Evolutionary conservation across 2,113 vertebrate species (phyloP), one percentile per base, ranked within the genome.

Genomic region (Seriola rivoliana): DNA sequence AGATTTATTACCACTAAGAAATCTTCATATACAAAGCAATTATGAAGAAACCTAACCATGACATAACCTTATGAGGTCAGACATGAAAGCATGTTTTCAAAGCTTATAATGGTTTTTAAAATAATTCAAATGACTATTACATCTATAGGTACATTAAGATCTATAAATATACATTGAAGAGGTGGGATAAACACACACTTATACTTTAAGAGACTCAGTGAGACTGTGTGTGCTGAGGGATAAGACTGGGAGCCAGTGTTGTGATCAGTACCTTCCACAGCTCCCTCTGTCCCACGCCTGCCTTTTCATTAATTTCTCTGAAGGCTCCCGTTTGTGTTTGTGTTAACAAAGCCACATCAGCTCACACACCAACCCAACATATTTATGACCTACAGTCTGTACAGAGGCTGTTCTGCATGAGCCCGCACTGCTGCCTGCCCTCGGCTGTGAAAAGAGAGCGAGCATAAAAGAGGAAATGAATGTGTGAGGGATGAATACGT

Each of bases 381-480:
- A 98, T 99, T 99, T 98, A 98, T 98, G 97, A 97, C 97, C 96
- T 95, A 85, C 91, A 96, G 96, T 97, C 96, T 97, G 97, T 96
- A 97, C 96, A 84, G 93, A 93, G 95, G 96, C 96, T 96, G 96
- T 96, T 96, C 95, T 95, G 94, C 78, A 40, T 75, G 91, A 95
- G 93, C 92, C 95, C 89, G 92, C 95, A 93, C 95, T 90, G 93
- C 95, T 92, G 96, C 96, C 96, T 96, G 95, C 94, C 95, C 96
- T 95, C 94, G 82, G 85, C 92, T 94, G 95, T 97, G 96, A 99
- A 97, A 97, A 93, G 96, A 95, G 95, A 96, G 58, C 78, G 94
- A 94, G 95, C 96, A 98, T 98, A 97, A 99, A 98, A 95, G 97
- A 97, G 96, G 95, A 97, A 98, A 97, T 98, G 96, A 98, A 97